Percentiles rank a stretch among this genome's conserved stretches.
Conservation (phyloP, 2,113 vertebrate species). For the Ictalurus punctatus region DNA sequence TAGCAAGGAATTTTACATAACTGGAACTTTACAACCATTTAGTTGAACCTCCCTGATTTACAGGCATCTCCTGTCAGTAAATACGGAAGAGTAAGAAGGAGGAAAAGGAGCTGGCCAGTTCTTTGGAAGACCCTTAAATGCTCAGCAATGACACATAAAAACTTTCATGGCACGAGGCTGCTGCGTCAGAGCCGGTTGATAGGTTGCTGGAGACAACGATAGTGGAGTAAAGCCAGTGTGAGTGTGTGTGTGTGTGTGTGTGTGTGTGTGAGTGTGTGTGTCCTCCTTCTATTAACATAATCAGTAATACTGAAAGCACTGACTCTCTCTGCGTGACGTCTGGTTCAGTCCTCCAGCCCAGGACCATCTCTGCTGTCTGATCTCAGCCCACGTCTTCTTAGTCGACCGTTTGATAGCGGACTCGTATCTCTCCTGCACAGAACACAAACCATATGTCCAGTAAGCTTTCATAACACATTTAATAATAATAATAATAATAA, state of each 20-base stretch:
- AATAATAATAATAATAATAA: background rate
- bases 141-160: background rate
- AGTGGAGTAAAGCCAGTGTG: background rate
- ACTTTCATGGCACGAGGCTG: background rate
- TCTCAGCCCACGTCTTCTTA: conserved; percentile 97
- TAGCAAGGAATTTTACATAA: background rate
- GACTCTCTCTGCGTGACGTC: conserved; percentile 88
- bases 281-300: too few species aligned
- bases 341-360: conserved; percentile 95
- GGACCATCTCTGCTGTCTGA: conserved; percentile 96
- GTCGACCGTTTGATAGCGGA: conserved; percentile 88
- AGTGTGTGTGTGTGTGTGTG: background rate
- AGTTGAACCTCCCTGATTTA: background rate
- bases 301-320: conserved; percentile 61
- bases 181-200: background rate
- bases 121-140: background rate
- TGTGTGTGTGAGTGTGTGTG: background rate
- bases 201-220: background rate
- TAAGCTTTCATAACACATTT: background rate
- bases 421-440: conserved; percentile 87
- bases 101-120: background rate
- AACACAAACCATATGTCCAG: background rate
- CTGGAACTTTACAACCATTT: background rate
- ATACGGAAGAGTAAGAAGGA: background rate
- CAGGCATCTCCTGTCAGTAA: background rate